Evolutionary conservation across 1,140 invertebrate species (phyloP).

Genomic region (Drosophila aff.): DNA sequence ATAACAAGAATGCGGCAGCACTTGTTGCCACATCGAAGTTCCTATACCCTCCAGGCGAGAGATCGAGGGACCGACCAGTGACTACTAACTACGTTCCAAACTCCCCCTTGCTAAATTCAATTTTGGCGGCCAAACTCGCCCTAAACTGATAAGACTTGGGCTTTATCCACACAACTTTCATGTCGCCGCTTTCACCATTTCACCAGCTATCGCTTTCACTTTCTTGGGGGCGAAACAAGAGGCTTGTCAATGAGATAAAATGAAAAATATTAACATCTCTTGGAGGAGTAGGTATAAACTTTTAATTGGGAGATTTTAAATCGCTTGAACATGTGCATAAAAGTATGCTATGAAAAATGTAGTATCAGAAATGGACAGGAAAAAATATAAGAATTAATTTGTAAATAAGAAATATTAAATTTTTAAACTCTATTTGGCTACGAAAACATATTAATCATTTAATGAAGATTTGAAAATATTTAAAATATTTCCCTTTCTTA

Average conservation of each 20-base stretch:
- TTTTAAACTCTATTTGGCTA: too few species aligned
- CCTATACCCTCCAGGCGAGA: slow-evolving; percentile 55
- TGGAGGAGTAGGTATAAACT: not conserved
- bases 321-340: not conserved
- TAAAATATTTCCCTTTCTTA: too few species aligned
- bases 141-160: slow-evolving; percentile 39
- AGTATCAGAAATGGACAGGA: too few species aligned
- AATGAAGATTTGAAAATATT: too few species aligned
- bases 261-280: not conserved
- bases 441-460: too few species aligned
- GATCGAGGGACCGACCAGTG: slow-evolving; percentile 24
- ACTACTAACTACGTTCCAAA: slow-evolving; percentile 12
- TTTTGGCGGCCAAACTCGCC: slow-evolving; percentile 46
- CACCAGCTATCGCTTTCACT: slow-evolving; percentile 15
- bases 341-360: not conserved
- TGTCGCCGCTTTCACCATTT: slow-evolving; percentile 34
- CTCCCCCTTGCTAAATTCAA: slow-evolving; percentile 33
- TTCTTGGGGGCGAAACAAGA: slow-evolving; percentile 3
- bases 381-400: not conserved
- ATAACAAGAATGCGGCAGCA: slow-evolving; percentile 58
- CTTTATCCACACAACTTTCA: slow-evolving; percentile 32
- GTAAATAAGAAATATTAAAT: too few species aligned
- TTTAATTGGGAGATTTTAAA: not conserved
- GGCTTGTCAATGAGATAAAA: not conserved
- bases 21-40: slow-evolving; percentile 61